phyloP scores from a whole-genome alignment of 2,888 invertebrate species.

The Panopea generosa region DNA sequence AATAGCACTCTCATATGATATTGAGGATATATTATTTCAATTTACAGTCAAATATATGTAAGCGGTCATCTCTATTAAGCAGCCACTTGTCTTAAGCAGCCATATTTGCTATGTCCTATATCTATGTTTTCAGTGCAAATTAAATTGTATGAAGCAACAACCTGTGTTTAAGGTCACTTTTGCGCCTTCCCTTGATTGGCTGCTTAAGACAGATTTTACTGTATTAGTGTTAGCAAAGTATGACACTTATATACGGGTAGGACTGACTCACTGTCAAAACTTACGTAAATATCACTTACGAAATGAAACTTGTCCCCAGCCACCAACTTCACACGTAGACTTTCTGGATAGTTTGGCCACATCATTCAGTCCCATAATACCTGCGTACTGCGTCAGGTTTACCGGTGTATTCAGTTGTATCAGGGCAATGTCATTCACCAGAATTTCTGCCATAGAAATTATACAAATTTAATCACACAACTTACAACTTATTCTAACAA shows the following conservation, averaged over 20 bases:
- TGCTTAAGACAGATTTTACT: too few species aligned
- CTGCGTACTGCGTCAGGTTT: constrained; percentile 22
- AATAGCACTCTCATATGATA: too few species aligned
- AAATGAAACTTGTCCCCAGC: constrained; percentile 20
- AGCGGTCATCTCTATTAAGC: too few species aligned
- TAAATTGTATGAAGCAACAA: too few species aligned
- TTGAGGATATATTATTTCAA: background rate
- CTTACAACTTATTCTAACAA: too few species aligned
- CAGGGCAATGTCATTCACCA: constrained; percentile 21
- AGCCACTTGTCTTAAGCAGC: too few species aligned
- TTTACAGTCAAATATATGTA: background rate
- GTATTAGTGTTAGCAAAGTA: background rate
- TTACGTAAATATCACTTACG: background rate
- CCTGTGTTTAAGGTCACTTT: too few species aligned
- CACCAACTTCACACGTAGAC: constrained; percentile 11
- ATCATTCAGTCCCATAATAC: constrained; percentile 20
- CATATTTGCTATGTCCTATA: too few species aligned
- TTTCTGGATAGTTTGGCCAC: constrained; percentile 9
- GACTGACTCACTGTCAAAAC: background rate
- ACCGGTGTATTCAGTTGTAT: constrained; percentile 7
- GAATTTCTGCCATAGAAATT: constrained; percentile 1
- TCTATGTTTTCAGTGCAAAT: too few species aligned
- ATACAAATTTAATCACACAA: too few species aligned
- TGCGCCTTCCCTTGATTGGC: too few species aligned
- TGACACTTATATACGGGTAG: too few species aligned